Percentiles rank a stretch among this genome's conserved stretches.
These are phyloP conservation scores for Tortrix viridana DNA, from an alignment of 2,888 invertebrate genomes.

Conservation along the genomic window DNA sequence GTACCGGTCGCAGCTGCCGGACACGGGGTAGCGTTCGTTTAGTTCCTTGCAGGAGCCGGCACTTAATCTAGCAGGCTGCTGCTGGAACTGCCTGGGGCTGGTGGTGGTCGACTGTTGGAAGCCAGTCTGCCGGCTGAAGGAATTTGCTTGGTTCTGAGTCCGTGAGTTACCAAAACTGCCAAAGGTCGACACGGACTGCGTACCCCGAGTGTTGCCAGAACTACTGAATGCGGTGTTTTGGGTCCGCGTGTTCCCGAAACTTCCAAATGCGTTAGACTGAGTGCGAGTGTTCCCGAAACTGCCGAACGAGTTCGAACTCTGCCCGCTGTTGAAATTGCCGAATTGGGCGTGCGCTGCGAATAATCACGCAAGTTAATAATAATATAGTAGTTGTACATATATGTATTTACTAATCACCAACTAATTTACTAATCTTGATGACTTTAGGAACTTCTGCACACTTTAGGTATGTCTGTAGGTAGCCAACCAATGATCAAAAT, in stretches of 20 bases:
- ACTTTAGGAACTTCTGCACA: too few relatives aligned
- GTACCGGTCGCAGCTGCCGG: slow-evolving; percentile 90
- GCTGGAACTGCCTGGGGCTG: slow-evolving; percentile 36
- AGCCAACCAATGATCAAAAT: too few relatives aligned
- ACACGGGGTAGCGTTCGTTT: slow-evolving; percentile 87
- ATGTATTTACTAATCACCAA: too few relatives aligned
- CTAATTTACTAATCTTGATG: too few relatives aligned
- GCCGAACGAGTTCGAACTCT: slow-evolving; percentile 38
- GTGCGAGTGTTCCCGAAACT: slow-evolving; percentile 19
- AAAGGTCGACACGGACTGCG: slow-evolving; percentile 18
- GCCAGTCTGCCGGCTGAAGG: slow-evolving; percentile 45
- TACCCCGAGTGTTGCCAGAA: slow-evolving; percentile 7
- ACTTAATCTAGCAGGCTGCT: slow-evolving; percentile 35
- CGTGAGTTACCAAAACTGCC: slow-evolving; percentile 7
- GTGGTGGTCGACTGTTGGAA: slow-evolving; percentile 46
- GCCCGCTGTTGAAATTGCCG: slow-evolving; percentile 41
- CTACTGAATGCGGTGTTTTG: slow-evolving; percentile 16
- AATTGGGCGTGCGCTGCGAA: slow-evolving; percentile 60
- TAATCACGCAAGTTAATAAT: not conserved
- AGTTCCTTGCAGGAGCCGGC: slow-evolving; percentile 85
- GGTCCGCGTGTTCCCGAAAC: slow-evolving; percentile 17
- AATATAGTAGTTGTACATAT: too few relatives aligned
- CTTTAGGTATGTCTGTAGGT: too few relatives aligned
- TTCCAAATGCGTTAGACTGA: slow-evolving; percentile 22
- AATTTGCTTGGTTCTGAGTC: slow-evolving; percentile 40